Evolutionary conservation across 2,113 vertebrate species (phyloP).

Genomic region (Poecilia latipinna): DNA sequence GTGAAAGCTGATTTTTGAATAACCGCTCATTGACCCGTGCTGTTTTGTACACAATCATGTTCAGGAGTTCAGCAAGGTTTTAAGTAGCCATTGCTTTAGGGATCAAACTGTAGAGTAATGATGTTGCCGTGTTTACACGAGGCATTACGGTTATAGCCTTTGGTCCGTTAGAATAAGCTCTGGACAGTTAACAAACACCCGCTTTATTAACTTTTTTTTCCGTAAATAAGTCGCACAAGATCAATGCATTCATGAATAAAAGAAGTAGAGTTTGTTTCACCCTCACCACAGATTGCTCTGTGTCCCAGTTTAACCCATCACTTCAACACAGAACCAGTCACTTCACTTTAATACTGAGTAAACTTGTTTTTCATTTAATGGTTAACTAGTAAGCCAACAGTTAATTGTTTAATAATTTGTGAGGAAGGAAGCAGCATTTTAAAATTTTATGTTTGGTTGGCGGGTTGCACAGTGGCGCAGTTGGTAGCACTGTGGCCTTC

Average conservation of each 20-base stretch:
- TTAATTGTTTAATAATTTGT: neutral
- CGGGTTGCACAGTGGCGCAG: too few species aligned
- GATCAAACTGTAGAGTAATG: constrained; percentile 50
- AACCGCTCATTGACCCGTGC: constrained; percentile 59
- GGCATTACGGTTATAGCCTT: constrained; percentile 65
- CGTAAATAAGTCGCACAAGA: constrained; percentile 28
- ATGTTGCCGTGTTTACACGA: constrained; percentile 48
- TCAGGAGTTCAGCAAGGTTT: constrained; percentile 32
- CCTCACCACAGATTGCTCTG: too few species aligned
- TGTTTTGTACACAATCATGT: constrained; percentile 48
- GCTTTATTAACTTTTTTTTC: constrained; percentile 32
- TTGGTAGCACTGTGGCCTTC: too few species aligned
- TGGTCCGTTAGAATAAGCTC: constrained; percentile 58
- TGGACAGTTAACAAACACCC: constrained; percentile 40
- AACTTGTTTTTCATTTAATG: neutral
- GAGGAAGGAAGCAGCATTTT: too few species aligned
- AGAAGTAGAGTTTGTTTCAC: neutral
- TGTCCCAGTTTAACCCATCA: neutral
- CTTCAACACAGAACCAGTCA: neutral
- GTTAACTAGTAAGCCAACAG: neutral
- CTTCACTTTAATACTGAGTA: neutral
- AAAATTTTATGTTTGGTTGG: too few species aligned
- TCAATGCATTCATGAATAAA: neutral
- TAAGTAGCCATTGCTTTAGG: constrained; percentile 56
- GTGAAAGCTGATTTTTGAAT: constrained; percentile 28